Evolutionary conservation across 2,797 vertebrate genomes (phyloP), one percentile per base, ranked within the genome.

Genomic region (Acanthiza pusilla): DNA sequence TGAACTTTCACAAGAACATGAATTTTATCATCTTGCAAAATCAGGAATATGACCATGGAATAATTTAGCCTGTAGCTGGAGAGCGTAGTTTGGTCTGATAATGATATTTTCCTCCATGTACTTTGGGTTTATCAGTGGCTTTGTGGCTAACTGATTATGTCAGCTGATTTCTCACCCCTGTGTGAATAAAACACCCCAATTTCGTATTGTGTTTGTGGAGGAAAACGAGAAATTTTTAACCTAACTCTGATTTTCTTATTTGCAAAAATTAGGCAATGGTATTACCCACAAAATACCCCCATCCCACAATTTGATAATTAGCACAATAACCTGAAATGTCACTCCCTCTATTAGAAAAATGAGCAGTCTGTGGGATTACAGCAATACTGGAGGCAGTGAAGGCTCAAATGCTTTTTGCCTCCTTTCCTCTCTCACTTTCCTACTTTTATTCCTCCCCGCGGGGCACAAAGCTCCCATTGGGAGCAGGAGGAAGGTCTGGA

Each of bases 21-120:
- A 16, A 42, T 94, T 85, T 87, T 91, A 96, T 94, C 47, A 42
- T 77, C 89, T 79, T 62, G 38, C 50, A 89, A 74, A 77, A 79
- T 94, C 86, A 82, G 63, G 42, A 66, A 16, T 87, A 48, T 48
- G 20, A 25, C 47, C 26, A 3, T 36, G 55, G 54, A 86, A 80
- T 30, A 86, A 78, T 73, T 93, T 47, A 81, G 76, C 23, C 58
- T 71, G 8, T 1, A 76, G 51, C 0, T 88, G 36, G 58, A 92
- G 43, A 62, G 21, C 0, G 5, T 4, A 29, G 11, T 34, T 84
- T n/a, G 87, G 50, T 32, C 80, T 86, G 88, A 78, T 76, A 91
- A 91, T 34, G 66, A 42, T 66, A 50, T 91, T 80, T 92, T 92
- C 21, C 32, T 66, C 32, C 58, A 0, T 7, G 51, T 68, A 27